phyloP scores from a whole-genome alignment of 2,113 vertebrate genomes.

The Corydoras sp. region DNA sequence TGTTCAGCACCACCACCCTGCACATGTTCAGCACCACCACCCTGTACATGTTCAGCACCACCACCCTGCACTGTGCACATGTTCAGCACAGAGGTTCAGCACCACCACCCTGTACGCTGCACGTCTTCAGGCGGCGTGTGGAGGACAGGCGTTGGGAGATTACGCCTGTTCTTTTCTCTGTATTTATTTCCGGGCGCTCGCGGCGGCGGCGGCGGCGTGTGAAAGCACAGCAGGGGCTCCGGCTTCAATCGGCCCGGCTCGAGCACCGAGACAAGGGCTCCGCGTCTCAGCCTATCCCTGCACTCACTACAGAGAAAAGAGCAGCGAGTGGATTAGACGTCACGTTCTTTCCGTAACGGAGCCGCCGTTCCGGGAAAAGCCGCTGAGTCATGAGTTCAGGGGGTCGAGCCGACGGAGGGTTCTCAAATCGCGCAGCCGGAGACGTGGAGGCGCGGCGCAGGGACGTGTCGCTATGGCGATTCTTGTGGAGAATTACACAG shows the following conservation, averaged over 20 bases:
- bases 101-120: neutral
- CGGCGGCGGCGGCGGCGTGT: conserved; percentile 21
- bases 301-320: conserved; percentile 21
- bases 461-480: no score
- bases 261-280: conserved; percentile 27
- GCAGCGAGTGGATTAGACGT: conserved; percentile 50
- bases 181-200: conserved; percentile 35
- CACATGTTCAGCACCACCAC: no score
- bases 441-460: no score
- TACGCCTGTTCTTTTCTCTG: conserved; percentile 30
- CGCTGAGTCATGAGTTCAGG: conserved; percentile 33
- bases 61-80: conserved; percentile 10
- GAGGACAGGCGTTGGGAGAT: conserved; percentile 31
- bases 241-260: conserved; percentile 40
- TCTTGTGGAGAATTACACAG: no score
- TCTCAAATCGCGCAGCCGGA: no score
- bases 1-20: no score
- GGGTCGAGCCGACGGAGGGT: no score
- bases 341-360: conserved; percentile 68
- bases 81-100: neutral
- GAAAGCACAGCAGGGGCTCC: conserved; percentile 31
- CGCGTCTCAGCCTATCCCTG: conserved; percentile 14
- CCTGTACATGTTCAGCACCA: no score
- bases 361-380: conserved; percentile 53
- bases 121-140: conserved; percentile 21